Conservation (phyloP, 1,140 invertebrate genomes). For the Solen grandis region DNA sequence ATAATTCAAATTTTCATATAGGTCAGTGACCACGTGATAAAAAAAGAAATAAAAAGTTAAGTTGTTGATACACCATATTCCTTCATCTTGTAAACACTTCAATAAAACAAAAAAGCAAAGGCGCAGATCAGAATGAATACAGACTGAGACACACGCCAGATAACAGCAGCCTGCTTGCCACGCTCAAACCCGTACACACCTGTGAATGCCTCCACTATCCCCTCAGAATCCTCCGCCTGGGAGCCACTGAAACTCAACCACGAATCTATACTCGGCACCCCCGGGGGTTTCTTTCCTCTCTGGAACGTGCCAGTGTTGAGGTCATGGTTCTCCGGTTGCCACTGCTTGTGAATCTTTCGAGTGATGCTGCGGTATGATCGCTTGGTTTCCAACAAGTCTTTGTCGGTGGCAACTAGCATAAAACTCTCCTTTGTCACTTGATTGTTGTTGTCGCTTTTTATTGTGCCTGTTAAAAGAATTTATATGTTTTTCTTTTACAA, state of each 20-base stretch:
- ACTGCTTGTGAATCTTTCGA: conserved; percentile 71
- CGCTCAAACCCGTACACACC: conserved; percentile 58
- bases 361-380: conserved; percentile 63
- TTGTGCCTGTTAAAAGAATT: conserved; percentile 52
- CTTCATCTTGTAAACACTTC: no score
- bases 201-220: conserved; percentile 76
- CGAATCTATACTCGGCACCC: conserved; percentile 63
- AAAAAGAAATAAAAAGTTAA: no score
- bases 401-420: conserved; percentile 30
- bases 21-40: no score
- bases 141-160: no score
- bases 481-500: no score
- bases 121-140: no score
- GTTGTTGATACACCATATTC: no score
- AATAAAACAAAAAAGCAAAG: no score
- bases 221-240: conserved; percentile 60
- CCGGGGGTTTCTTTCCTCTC: conserved; percentile 69
- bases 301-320: conserved; percentile 70
- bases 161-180: no score
- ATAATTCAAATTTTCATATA: no score
- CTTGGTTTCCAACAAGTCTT: conserved; percentile 66
- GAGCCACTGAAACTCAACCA: conserved; percentile 77
- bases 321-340: conserved; percentile 68
- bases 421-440: conserved; percentile 34
- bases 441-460: conserved; percentile 55